Evolutionary conservation across 2,113 vertebrate genomes (phyloP), one percentile per base, ranked within the genome.

Genomic region (Callipepla squamata): DNA sequence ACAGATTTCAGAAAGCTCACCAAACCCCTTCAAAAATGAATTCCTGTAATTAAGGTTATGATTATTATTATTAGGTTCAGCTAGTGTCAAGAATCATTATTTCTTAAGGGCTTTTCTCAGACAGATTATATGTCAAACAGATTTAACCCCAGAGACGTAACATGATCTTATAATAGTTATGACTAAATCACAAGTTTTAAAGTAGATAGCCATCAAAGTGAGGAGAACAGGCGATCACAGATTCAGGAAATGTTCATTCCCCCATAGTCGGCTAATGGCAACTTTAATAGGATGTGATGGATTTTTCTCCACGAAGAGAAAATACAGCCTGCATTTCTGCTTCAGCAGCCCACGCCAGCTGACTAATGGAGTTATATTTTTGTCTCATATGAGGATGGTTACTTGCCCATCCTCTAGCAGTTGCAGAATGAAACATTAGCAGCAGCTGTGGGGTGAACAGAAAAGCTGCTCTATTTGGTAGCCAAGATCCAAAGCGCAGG

Each of bases 341-440:
- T 95, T 94, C 94, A 91, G 84, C 96, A 96, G 85, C 96, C 96
- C 93, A 97, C 89, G 86, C 92, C 91, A 94, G 94, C 95, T 97
- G 97, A 97, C 97, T 97, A 97, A 97, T 95, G 85, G 92, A 97
- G 95, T 94, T 95, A 95, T 96, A 97, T 97, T 96, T 97, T 95
- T 96, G 93, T 95, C 93, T 95, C 14, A 0, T 70, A 91, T 65
- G 76, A 96, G 86, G 83, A 94, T 3, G 20, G 94, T 94, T 94
- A 90, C 95, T 95, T 81, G 89, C 92, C 94, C 83, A 92, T 93
- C 89, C 80, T 93, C 89, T 95, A 87, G 82, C 95, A 95, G 80
- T 93, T 92, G 85, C 94, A 96, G 93, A 95, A 96, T 42, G 80
- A 95, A 96, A 88, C 89, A 92, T 38, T 87, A 96, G 94, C 84